A percentile compares a stretch with the other conserved stretches of the same genome.
Conservation (phyloP, 2,113 vertebrate genomes). For the Oophaga pumilio region DNA sequence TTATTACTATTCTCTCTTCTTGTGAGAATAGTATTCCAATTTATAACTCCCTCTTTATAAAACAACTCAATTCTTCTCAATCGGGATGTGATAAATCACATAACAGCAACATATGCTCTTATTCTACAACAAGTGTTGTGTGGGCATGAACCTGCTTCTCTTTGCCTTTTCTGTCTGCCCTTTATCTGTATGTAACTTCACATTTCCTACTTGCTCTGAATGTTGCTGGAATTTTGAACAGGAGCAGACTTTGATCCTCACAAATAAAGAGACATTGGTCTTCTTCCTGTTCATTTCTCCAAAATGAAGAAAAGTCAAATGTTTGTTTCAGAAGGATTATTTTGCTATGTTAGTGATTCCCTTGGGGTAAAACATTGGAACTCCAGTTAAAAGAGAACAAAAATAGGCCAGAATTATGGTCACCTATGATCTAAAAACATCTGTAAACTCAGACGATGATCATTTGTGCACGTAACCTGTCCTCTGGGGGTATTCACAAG, state of each 20-base stretch:
- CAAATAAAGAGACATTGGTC: neutral
- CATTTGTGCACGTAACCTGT: neutral
- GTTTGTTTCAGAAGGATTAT: neutral
- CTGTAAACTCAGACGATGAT: neutral
- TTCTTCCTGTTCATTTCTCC: neutral
- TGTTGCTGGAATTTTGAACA: neutral
- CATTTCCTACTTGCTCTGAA: neutral
- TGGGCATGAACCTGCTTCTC: neutral
- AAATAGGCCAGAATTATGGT: neutral
- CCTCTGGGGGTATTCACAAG: neutral
- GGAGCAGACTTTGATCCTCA: neutral
- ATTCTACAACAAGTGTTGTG: neutral
- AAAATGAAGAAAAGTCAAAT: neutral
- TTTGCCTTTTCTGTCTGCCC: neutral
- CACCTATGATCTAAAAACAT: neutral
- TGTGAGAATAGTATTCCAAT: too few species aligned
- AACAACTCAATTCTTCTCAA: too few species aligned
- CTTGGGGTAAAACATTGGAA: neutral
- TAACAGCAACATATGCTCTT: too few species aligned
- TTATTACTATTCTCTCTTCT: too few species aligned
- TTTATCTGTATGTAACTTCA: neutral
- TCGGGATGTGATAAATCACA: too few species aligned
- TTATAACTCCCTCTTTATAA: too few species aligned
- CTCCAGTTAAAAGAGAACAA: neutral
- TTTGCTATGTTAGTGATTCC: neutral